Conservation (phyloP, 2,113 vertebrate genomes). For the Thomomys bottae region DNA sequence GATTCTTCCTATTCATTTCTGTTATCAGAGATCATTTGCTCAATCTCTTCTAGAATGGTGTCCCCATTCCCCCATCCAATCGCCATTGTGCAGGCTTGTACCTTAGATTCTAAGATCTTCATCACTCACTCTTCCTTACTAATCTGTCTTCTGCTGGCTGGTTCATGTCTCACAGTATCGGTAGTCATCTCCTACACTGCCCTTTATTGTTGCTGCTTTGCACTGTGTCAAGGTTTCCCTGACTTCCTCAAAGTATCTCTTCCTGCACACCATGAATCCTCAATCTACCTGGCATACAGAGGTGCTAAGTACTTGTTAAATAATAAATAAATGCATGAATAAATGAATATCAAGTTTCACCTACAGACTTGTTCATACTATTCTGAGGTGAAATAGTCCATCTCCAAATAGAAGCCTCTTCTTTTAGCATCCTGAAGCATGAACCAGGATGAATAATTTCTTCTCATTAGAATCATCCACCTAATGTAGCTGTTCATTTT, state of each 20-base stretch:
- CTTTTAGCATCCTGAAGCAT: background rate
- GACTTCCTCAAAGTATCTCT: slow-evolving; percentile 34
- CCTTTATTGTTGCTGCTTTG: background rate
- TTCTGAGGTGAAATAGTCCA: background rate
- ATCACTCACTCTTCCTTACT: background rate
- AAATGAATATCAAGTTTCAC: background rate
- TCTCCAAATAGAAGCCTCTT: background rate
- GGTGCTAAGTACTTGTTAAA: slow-evolving; percentile 30
- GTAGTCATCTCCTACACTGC: background rate
- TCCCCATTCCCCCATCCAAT: background rate
- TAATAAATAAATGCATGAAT: slow-evolving; percentile 33
- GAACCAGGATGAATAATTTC: background rate
- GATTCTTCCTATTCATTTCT: slow-evolving; percentile 36
- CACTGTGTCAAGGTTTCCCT: background rate
- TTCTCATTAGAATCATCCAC: background rate
- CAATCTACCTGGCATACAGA: background rate
- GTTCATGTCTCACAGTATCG: background rate
- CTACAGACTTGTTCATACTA: background rate
- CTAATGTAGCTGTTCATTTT: background rate
- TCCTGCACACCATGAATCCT: slow-evolving; percentile 15
- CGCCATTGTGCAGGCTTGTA: background rate
- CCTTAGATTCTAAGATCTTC: background rate
- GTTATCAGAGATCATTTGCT: background rate
- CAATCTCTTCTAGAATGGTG: slow-evolving; percentile 20
- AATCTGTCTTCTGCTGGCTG: background rate